These are phyloP conservation scores for Biston stratarius DNA, from an alignment of 2,888 invertebrate species.

Conservation along the genomic window DNA sequence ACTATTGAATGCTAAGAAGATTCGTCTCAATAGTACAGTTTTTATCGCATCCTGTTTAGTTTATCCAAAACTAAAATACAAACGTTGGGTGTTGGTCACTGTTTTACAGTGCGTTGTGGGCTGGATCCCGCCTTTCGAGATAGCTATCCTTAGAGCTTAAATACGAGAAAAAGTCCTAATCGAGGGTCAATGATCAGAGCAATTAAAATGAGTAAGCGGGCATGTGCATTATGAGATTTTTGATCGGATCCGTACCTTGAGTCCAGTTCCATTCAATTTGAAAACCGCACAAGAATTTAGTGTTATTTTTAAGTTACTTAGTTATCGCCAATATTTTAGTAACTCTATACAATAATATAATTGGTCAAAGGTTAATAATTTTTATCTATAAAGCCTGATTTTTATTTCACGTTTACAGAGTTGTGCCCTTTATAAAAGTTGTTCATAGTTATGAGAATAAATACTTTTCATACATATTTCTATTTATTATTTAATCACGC, in stretches of 20 bases:
- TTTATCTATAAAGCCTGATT: no score
- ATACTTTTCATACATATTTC: no score
- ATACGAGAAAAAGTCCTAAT: constrained; percentile 50
- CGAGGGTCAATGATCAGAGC: constrained; percentile 47
- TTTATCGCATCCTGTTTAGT: no score
- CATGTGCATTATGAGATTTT: constrained; percentile 21
- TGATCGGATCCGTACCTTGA: background rate
- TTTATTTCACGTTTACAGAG: no score
- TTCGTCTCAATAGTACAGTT: no score
- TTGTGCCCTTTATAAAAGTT: no score
- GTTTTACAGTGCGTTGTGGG: constrained; percentile 27
- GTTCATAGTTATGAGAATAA: no score
- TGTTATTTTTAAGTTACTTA: background rate
- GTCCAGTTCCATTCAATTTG: background rate
- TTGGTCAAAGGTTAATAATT: no score
- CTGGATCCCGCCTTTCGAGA: constrained; percentile 40
- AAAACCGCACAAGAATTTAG: background rate
- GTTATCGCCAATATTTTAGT: no score
- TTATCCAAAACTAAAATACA: background rate
- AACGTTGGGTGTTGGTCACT: background rate
- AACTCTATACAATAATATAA: no score
- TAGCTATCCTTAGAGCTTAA: constrained; percentile 46
- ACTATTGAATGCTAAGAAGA: no score
- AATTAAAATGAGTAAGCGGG: constrained; percentile 44
- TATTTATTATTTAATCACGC: no score